Conservation (phyloP, 2,888 invertebrate species). For the Argyra leucocephala region DNA sequence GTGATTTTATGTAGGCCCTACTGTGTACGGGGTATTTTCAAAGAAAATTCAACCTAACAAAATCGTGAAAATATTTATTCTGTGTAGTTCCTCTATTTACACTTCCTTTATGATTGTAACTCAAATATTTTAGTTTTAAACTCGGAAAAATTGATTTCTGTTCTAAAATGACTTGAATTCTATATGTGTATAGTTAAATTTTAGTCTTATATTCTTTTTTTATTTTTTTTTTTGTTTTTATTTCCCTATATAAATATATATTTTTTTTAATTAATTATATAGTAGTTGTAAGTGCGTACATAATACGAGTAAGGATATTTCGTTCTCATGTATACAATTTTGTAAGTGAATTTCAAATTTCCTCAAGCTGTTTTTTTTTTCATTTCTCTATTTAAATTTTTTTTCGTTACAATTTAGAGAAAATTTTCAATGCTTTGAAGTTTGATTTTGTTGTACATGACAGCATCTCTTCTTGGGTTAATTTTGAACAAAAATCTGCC, state of each 20-base stretch:
- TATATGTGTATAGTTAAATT: too few relatives aligned
- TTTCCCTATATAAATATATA: background rate
- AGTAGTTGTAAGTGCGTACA: background rate
- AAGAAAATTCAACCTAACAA: too few relatives aligned
- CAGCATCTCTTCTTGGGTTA: constrained; percentile 83
- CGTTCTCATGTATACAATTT: background rate
- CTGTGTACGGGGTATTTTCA: too few relatives aligned
- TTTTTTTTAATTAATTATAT: background rate
- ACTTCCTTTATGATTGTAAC: too few relatives aligned
- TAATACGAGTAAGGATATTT: background rate
- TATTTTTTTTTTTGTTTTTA: background rate
- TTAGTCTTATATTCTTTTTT: background rate
- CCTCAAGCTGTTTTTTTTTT: background rate
- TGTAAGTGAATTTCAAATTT: background rate
- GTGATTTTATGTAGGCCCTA: too few relatives aligned
- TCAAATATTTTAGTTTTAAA: too few relatives aligned
- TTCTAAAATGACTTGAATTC: too few relatives aligned
- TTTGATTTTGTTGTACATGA: constrained; percentile 65
- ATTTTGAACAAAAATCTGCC: constrained; percentile 70
- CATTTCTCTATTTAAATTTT: background rate
- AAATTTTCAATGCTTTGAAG: constrained; percentile 30
- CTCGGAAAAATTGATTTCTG: too few relatives aligned
- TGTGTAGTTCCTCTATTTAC: too few relatives aligned
- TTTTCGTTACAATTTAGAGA: background rate
- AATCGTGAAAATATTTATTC: too few relatives aligned